A percentile compares a stretch with the other conserved stretches of the same genome.
These are phyloP conservation scores for Todiramphus chloris DNA, from an alignment of 2,113 vertebrate genomes.

Conservation along the genomic window DNA sequence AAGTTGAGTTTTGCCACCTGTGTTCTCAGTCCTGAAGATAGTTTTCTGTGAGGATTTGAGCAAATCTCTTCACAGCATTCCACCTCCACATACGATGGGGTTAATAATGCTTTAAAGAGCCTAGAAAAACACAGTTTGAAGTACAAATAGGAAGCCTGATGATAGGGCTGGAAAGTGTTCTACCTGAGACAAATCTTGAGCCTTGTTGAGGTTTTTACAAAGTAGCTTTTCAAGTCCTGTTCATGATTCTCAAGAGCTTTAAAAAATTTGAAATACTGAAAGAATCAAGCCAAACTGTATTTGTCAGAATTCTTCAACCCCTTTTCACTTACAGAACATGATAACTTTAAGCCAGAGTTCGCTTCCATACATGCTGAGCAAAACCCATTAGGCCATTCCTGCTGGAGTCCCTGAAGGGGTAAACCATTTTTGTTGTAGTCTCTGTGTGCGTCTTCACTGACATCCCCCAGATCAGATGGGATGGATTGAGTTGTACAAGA, in stretches of 20 bases:
- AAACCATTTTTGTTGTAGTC: not conserved
- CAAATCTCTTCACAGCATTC: not conserved
- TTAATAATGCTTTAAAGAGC: not conserved
- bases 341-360: not conserved
- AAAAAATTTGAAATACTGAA: not conserved
- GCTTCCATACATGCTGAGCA: not conserved
- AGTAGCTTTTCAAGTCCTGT: not conserved
- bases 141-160: not conserved
- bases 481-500: not conserved
- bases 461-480: not conserved
- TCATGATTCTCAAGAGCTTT: not conserved
- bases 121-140: not conserved
- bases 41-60: not conserved
- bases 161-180: not conserved
- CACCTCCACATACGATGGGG: not conserved
- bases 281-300: not conserved
- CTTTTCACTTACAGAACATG: not conserved
- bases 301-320: not conserved
- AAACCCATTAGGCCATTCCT: not conserved
- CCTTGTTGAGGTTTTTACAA: not conserved
- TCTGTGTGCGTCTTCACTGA: not conserved
- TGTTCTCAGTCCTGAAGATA: not conserved
- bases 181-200: not conserved
- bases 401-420: not conserved
- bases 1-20: constrained; percentile 31